phyloP scores from a whole-genome alignment of 2,113 vertebrate species.

The Chascanopsetta lugubris region DNA sequence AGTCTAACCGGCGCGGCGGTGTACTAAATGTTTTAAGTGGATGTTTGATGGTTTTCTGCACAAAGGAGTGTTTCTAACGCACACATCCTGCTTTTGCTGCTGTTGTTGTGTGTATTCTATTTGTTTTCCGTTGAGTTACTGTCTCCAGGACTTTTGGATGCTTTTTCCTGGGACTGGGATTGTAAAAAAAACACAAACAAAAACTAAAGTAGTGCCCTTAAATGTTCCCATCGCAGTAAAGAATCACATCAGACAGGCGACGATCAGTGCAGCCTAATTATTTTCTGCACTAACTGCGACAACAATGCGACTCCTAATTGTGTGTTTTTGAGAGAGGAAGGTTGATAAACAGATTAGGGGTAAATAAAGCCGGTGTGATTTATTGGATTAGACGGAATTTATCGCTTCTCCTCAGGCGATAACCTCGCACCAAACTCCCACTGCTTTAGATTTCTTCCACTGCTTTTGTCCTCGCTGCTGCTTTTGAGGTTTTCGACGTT shows the following conservation, averaged over 20 bases:
- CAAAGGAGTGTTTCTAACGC: too few species aligned
- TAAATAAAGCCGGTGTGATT: conserved; percentile 39
- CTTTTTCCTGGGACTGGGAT: conserved; percentile 6
- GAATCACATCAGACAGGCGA: conserved; percentile 32
- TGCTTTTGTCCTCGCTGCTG: conserved; percentile 16
- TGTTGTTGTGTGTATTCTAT: background rate
- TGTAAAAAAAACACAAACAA: background rate
- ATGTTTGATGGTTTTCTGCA: background rate
- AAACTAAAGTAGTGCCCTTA: background rate
- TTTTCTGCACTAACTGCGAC: conserved; percentile 32
- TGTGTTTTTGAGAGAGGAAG: conserved; percentile 15
- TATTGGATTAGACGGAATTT: conserved; percentile 34
- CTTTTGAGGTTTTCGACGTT: background rate
- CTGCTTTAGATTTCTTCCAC: conserved; percentile 31
- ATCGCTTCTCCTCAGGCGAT: conserved; percentile 25
- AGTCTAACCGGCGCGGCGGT: too few species aligned
- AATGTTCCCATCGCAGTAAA: conserved; percentile 14
- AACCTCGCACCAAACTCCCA: conserved; percentile 9
- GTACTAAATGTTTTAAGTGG: background rate
- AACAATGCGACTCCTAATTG: conserved; percentile 34
- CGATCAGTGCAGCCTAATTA: conserved; percentile 44
- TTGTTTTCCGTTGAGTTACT: background rate
- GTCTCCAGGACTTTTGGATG: background rate
- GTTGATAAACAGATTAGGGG: conserved; percentile 37
- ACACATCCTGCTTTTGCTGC: too few species aligned